Base-by-base conservation (phyloP, 2,797 vertebrate genomes). In the Chaetodon trifasciatus region DNA sequence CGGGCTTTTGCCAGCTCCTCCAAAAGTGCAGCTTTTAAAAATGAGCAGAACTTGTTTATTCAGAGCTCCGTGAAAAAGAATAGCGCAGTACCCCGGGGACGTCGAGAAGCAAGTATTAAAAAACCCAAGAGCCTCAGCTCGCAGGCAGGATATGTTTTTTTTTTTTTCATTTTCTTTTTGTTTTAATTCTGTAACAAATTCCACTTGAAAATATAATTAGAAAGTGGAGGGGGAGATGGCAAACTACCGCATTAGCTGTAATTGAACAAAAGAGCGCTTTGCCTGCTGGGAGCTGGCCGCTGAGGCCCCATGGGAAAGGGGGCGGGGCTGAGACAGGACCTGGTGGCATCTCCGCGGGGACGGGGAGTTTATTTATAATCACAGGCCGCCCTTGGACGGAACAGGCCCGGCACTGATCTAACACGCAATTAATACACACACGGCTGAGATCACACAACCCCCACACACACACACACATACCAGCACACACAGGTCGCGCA, bases 191-290 rank as follows among this genome's bases (percentile, higher is more conserved):
- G 95, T 95, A 96, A 97, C 96, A 98, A 98, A 98, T 97, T 97
- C 96, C 96, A 97, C 97, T 97, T 97, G 96, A 97, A 99, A 97
- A 98, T 97, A 98, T 98, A 98, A 99, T 98, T 98, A 98, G 96
- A 97, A 97, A 84, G 79, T 70, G 78, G 69, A 79, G 72, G 83
- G 77, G 89, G 76, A 67, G 97, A 97, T 96, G 96, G 97, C 96
- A 98, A 99, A 98, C 97, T 97, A 97, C 97, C 96, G 97, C 97
- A 97, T 98, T 98, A 98, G 97, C 97, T 98, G 97, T 99, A 99
- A 99, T 98, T 99, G 98, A 99, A 99, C 97, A 99, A 98, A 99
- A 99, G 97, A 97, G 96, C 86, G 90, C 96, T 94, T 94, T 96
- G 96, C 96, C 97, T 96, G 97, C 96, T 96, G 97, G 97, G 98